These are phyloP conservation scores for Parasteatoda tepidariorum DNA, from an alignment of 1,140 invertebrate species.

Conservation along the genomic window DNA sequence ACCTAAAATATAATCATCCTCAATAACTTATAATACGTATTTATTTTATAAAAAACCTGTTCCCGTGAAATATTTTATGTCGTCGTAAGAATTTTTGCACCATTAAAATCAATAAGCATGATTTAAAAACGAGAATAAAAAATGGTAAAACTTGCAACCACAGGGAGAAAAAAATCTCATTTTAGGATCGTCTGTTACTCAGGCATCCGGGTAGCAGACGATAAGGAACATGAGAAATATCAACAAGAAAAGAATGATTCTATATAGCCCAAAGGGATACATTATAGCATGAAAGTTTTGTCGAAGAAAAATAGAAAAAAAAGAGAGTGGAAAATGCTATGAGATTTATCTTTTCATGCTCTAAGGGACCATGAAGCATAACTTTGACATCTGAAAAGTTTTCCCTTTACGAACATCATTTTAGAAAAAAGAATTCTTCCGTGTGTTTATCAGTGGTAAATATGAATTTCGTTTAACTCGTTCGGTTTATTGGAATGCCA, in stretches of 20 bases:
- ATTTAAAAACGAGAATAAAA: no score
- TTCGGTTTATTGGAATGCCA: no score
- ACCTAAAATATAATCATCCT: no score
- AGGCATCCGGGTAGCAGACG: not conserved
- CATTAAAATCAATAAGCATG: no score
- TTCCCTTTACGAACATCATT: not conserved
- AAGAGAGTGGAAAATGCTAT: not conserved
- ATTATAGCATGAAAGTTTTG: conserved; percentile 33
- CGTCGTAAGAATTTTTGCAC: no score
- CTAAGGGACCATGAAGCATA: conserved; percentile 44
- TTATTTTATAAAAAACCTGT: no score
- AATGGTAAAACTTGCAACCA: no score
- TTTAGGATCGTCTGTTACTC: not conserved
- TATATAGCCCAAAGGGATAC: not conserved
- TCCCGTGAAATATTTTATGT: no score
- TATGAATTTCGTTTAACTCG: no score
- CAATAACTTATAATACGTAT: no score
- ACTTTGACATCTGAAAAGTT: conserved; percentile 19
- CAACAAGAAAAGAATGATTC: not conserved
- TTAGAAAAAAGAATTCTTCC: not conserved
- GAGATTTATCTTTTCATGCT: conserved; percentile 45
- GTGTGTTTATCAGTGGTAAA: no score
- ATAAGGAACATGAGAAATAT: conserved; percentile 9
- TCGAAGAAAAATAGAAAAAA: not conserved
- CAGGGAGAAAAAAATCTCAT: no score